These are phyloP conservation scores for Galeopsomyia nigrocyanea DNA, from an alignment of 2,888 invertebrate species.

Conservation along the genomic window DNA sequence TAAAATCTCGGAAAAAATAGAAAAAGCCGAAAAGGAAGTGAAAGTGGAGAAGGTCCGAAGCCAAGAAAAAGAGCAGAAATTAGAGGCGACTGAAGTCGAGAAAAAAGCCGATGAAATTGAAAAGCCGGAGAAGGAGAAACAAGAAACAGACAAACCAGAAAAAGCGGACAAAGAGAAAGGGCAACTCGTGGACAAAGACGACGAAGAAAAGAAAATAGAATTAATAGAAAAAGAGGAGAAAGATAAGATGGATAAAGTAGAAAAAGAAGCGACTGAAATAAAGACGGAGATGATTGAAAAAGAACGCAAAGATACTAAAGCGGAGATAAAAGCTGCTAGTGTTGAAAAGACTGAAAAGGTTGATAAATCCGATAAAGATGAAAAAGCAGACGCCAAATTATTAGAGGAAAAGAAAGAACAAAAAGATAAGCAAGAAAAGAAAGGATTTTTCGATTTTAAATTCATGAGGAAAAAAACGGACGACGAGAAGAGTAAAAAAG, in stretches of 20 bases:
- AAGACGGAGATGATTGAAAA: neutral
- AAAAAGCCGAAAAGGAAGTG: constrained; percentile 7
- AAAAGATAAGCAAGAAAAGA: constrained; percentile 10
- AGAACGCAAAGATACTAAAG: constrained; percentile 27
- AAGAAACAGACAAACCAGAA: too few species aligned
- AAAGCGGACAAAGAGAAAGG: too few species aligned
- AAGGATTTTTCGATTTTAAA: constrained; percentile 10
- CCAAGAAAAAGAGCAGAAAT: constrained; percentile 8
- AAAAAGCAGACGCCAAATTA: constrained; percentile 7
- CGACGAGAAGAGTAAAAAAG: constrained; percentile 26
- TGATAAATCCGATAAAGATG: too few species aligned
- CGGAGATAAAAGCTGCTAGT: neutral
- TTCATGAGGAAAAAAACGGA: constrained; percentile 31
- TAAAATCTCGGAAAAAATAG: too few species aligned
- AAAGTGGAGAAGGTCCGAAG: constrained; percentile 35
- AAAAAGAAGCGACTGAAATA: too few species aligned
- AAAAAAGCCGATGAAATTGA: too few species aligned
- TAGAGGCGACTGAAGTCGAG: neutral
- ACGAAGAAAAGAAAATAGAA: too few species aligned
- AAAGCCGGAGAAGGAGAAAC: too few species aligned
- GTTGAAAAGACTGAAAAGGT: too few species aligned
- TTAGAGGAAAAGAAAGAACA: constrained; percentile 8
- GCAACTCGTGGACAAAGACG: too few species aligned
- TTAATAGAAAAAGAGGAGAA: too few species aligned
- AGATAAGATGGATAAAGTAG: too few species aligned